Evolutionary conservation across 2,888 invertebrate species (phyloP).

Genomic region (Bruchidius siliquastri): DNA sequence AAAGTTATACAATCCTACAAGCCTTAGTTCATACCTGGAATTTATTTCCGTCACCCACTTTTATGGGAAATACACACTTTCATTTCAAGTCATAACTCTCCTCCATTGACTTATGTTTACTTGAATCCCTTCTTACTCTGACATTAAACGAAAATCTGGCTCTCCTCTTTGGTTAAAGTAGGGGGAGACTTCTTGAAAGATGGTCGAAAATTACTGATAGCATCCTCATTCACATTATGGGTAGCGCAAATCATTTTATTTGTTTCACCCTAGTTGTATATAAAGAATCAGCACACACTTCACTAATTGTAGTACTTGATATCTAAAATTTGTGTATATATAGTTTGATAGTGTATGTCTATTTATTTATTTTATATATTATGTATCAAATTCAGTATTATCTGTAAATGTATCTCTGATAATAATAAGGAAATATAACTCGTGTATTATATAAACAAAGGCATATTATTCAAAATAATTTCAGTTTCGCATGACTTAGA

Average conservation of each 20-base stretch:
- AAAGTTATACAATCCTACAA: no score
- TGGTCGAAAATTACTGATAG: not conserved
- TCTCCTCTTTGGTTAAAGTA: no score
- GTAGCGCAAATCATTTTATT: not conserved
- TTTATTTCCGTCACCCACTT: no score
- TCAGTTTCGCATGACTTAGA: no score
- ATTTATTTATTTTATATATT: not conserved
- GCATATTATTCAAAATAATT: no score
- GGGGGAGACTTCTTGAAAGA: no score
- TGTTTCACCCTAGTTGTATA: not conserved
- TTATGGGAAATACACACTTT: no score
- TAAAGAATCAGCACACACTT: not conserved
- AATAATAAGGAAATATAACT: not conserved
- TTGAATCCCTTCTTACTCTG: no score
- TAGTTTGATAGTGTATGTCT: not conserved
- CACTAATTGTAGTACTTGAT: not conserved
- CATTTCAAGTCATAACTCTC: no score
- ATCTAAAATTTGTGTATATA: not conserved
- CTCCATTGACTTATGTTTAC: no score
- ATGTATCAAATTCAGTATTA: not conserved
- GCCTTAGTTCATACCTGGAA: no score
- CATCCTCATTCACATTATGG: not conserved
- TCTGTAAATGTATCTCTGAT: not conserved
- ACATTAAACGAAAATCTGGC: no score
- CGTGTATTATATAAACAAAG: not conserved